Evolutionary conservation across 2,113 vertebrate genomes (phyloP).

Genomic region (Hydrochoerus hydrochaeris): DNA sequence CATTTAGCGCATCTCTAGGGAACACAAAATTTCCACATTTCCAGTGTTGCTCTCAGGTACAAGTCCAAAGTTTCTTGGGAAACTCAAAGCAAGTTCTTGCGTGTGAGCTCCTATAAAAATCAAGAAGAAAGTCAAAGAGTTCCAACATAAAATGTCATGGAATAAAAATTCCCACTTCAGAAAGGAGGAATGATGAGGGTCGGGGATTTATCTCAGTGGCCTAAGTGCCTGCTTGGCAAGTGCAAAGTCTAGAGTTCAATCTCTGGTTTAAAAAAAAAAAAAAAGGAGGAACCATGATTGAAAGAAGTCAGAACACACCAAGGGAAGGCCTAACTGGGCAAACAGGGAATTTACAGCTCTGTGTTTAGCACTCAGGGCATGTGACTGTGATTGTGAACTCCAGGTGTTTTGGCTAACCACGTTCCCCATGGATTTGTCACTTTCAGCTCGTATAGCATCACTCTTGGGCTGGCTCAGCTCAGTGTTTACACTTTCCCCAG

Average conservation of each 20-base stretch:
- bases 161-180: not conserved
- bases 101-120: not conserved
- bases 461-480: not conserved
- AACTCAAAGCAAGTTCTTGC: not conserved
- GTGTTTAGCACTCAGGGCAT: not conserved
- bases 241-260: too few relatives aligned
- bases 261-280: too few relatives aligned
- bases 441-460: not conserved
- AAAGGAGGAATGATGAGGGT: too few relatives aligned
- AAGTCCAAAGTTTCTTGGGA: not conserved
- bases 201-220: too few relatives aligned
- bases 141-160: not conserved
- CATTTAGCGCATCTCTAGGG: not conserved
- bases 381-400: not conserved
- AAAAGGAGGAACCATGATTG: not conserved
- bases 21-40: not conserved
- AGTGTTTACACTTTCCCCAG: not conserved
- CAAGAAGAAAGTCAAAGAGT: not conserved
- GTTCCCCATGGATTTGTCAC: not conserved
- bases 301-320: not conserved
- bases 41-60: not conserved
- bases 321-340: not conserved
- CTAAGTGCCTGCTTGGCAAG: too few relatives aligned
- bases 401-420: too few relatives aligned
- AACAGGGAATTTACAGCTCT: not conserved